Conservation (phyloP, 2,888 invertebrate genomes). For the Drosophila paramelanica region DNA sequence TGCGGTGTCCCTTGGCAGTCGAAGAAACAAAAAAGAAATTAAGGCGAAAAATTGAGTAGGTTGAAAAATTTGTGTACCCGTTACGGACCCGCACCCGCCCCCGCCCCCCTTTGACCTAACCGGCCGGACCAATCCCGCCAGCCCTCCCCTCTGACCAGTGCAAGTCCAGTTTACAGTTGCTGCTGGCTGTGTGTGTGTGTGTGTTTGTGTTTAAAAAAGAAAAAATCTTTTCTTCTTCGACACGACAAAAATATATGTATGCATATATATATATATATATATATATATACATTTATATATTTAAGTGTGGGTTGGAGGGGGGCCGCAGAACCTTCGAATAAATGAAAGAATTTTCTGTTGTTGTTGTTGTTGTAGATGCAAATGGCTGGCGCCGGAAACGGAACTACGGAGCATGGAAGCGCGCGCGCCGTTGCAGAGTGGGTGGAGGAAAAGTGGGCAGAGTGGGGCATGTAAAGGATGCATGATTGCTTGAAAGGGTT, state of each 20-base stretch:
- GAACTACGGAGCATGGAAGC: slow-evolving; percentile 57
- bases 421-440: not conserved
- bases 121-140: not conserved
- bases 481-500: slow-evolving; percentile 71
- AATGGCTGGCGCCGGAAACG: slow-evolving; percentile 79
- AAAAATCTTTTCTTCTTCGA: slow-evolving; percentile 76
- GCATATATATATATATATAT: slow-evolving; percentile 2
- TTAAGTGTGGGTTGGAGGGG: slow-evolving; percentile 1
- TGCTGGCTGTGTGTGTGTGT: slow-evolving; percentile 22
- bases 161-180: slow-evolving; percentile 65
- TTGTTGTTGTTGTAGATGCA: slow-evolving; percentile 63
- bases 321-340: slow-evolving; percentile 61
- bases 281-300: slow-evolving; percentile 8
- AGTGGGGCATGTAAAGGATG: slow-evolving; percentile 63
- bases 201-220: slow-evolving; percentile 38
- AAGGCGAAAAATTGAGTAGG: slow-evolving; percentile 82
- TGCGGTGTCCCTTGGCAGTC: slow-evolving; percentile 64
- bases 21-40: slow-evolving; percentile 78
- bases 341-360: slow-evolving; percentile 66
- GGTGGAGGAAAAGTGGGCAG: not conserved
- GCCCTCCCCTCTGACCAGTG: slow-evolving; percentile 10
- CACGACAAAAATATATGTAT: slow-evolving; percentile 52
- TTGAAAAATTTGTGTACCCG: slow-evolving; percentile 80
- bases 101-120: slow-evolving; percentile 19
- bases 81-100: slow-evolving; percentile 44